Base-by-base conservation (phyloP, 2,113 vertebrate genomes). In the Falco punctatus region DNA sequence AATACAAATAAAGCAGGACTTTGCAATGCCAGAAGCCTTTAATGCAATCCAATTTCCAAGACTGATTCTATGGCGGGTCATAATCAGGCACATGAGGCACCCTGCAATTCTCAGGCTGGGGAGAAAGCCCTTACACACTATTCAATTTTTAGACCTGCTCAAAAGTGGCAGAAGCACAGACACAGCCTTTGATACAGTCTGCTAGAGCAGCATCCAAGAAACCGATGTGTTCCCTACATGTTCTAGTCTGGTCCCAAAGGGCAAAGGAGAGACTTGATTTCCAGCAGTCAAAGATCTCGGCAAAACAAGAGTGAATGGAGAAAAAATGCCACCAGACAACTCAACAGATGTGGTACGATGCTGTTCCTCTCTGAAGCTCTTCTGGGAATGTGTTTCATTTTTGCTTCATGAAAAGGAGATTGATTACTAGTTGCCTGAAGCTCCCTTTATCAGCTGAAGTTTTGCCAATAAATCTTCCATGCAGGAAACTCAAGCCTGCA, bases 251-350 rank as follows among this genome's bases (percentile, higher is more conserved):
- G 30, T 59, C 57, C 38, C 44, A 72, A 61, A 65, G 18, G 27
- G 18, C 22, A 65, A 65, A 9, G 44, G 57, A 71, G 26, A 75
- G 30, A 17, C 32, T 30, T 38, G 48, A 72, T n/a, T 64, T 66
- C 64, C 64, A 86, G 32, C 28, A 67, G 54, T 21, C 13, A 54
- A 77, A 71, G 52, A 67, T 23, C 71, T 82, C 75, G 52, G 48
- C 20, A 57, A 66, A 66, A 49, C 11, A 21, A 21, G n/a, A 17
- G 24, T 10, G 18, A 81, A 77, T 1, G 30, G 32, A 66, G 33
- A 13, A 54, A 83, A 81, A 61, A 3, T 3, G 0, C 18, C 23
- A 46, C 11, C 0, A 2, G 32, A 33, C 15, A 20, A n/a, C 21
- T 7, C 20, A 74, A 46, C 35, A 75, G 44, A 65, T 23, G 49